These are phyloP conservation scores for Ivindomyrus marchei DNA, from an alignment of 2,113 vertebrate genomes.

Conservation along the genomic window DNA sequence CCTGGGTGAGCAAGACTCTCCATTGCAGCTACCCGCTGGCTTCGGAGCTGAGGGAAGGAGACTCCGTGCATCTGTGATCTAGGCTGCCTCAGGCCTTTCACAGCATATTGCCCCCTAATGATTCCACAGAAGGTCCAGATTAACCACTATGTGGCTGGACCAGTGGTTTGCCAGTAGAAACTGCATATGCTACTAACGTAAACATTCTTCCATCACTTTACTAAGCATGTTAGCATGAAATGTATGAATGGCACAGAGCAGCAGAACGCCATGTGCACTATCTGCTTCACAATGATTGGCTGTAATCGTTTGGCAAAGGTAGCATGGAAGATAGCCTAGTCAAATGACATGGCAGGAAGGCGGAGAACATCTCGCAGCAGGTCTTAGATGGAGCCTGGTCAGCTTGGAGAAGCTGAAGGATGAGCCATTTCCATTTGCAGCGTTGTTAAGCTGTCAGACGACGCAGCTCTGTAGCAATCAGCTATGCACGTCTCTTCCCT, in stretches of 20 bases:
- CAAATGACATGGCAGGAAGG: neutral
- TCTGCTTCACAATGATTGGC: neutral
- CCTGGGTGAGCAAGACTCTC: neutral
- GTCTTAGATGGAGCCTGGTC: neutral
- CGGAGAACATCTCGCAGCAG: neutral
- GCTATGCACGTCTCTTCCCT: slow-evolving; percentile 7
- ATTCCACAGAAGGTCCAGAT: neutral
- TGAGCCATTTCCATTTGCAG: slow-evolving; percentile 14
- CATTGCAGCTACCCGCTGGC: neutral
- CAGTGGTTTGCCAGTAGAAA: slow-evolving; percentile 17
- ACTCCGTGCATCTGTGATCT: neutral
- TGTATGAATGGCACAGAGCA: neutral
- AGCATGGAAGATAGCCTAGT: neutral
- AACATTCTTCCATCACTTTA: neutral
- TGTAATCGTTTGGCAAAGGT: neutral
- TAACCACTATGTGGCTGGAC: neutral
- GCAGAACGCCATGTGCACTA: neutral
- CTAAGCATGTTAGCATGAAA: neutral
- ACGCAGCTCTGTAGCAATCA: slow-evolving; percentile 11
- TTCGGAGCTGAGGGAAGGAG: neutral
- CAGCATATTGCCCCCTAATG: neutral
- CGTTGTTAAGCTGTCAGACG: slow-evolving; percentile 28
- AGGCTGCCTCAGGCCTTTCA: neutral
- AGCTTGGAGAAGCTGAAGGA: neutral
- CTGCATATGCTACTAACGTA: neutral